Evolutionary conservation across 2,888 invertebrate genomes (phyloP).

Genomic region (Cephus runcator): DNA sequence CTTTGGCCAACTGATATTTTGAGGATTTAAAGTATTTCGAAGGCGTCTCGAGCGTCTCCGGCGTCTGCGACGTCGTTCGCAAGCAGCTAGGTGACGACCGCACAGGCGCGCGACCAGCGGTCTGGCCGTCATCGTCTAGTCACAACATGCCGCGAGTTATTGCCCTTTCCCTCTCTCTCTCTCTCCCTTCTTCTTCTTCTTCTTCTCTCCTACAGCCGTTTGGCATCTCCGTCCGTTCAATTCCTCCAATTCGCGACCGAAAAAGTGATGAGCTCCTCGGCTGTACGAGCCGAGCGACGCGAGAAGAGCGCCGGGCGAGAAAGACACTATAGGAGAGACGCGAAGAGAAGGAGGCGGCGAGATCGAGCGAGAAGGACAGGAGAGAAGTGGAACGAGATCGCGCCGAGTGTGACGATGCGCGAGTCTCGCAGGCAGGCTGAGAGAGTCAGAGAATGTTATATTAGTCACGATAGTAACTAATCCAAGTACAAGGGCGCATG

Average conservation of each 20-base stretch:
- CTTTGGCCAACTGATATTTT: too few relatives aligned
- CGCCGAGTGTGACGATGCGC: too few relatives aligned
- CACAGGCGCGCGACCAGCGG: conserved; percentile 52
- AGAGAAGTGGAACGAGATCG: not conserved
- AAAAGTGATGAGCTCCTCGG: conserved; percentile 39
- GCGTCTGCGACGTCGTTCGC: too few relatives aligned
- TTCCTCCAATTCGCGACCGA: conserved; percentile 47
- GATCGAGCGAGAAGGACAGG: not conserved
- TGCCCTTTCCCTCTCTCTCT: conserved; percentile 40
- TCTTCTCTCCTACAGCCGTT: conserved; percentile 5
- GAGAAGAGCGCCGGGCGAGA: not conserved
- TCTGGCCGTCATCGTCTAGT: conserved; percentile 58
- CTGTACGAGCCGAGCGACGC: conserved; percentile 12
- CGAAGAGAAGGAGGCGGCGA: conserved; percentile 1
- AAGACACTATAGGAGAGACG: not conserved
- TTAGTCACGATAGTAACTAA: too few relatives aligned
- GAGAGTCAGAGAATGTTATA: too few relatives aligned
- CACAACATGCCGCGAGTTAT: conserved; percentile 54
- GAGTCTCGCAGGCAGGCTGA: too few relatives aligned
- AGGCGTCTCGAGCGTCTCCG: too few relatives aligned
- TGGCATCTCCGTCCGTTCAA: conserved; percentile 38
- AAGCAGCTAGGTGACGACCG: not conserved
- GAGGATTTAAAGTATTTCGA: too few relatives aligned
- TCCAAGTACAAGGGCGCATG: too few relatives aligned
- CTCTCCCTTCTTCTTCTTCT: conserved; percentile 18